Evolutionary conservation across 1,140 invertebrate genomes (phyloP).

Genomic region (Drosophila varians): DNA sequence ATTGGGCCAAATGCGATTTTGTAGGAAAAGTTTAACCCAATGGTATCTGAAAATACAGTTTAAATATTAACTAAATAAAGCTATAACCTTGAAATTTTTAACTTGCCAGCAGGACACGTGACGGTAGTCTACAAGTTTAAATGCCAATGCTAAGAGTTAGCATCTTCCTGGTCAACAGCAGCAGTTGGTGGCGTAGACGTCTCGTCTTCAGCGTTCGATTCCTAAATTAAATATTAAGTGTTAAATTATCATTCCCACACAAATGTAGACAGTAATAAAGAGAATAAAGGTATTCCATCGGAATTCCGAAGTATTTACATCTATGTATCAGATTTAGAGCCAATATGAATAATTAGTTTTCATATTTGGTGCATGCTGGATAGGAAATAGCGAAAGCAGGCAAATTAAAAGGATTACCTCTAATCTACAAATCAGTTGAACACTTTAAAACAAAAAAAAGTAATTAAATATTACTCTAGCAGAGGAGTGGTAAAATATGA

Average conservation of each 20-base stretch:
- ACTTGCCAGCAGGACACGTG: not conserved
- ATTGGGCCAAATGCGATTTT: constrained; percentile 9
- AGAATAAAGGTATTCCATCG: not conserved
- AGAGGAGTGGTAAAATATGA: no score
- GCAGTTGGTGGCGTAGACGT: not conserved
- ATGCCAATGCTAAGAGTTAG: constrained; percentile 1
- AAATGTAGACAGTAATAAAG: not conserved
- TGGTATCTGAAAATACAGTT: not conserved
- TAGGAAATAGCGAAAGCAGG: not conserved
- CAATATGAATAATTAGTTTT: not conserved
- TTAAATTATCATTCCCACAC: not conserved
- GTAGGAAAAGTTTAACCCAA: not conserved
- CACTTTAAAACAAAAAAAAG: not conserved
- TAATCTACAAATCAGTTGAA: not conserved
- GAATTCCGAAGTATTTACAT: not conserved
- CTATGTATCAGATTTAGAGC: not conserved
- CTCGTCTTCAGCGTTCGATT: constrained; percentile 11
- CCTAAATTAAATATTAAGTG: not conserved
- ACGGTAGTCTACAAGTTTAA: not conserved
- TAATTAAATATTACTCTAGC: not conserved
- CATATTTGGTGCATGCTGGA: not conserved
- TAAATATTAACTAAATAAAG: not conserved
- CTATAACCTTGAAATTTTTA: not conserved
- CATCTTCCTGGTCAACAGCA: not conserved
- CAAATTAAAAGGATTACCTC: not conserved